These are phyloP conservation scores for Philopedon plagiatum DNA, from an alignment of 2,888 invertebrate genomes.

Conservation along the genomic window DNA sequence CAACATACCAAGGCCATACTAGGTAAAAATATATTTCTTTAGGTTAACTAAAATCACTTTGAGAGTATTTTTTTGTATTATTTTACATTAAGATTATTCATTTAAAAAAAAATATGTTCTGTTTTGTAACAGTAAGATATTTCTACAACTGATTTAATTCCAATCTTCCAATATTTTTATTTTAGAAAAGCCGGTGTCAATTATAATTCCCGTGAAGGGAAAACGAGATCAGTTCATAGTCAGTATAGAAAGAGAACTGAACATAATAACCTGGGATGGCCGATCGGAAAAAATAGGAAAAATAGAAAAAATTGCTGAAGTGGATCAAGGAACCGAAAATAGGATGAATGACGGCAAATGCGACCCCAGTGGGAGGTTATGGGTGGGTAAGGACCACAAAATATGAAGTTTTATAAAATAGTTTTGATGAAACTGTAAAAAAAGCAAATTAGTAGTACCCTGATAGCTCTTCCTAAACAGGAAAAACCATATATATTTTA, in stretches of 20 bases:
- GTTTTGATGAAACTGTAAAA: too few species aligned
- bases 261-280: slow-evolving; percentile 78
- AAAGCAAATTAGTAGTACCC: too few species aligned
- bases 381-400: slow-evolving; percentile 65
- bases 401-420: too few species aligned
- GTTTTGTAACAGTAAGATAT: too few species aligned
- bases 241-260: slow-evolving; percentile 73
- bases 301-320: slow-evolving; percentile 71
- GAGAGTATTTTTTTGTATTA: too few species aligned
- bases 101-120: too few species aligned
- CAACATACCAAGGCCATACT: slow-evolving; percentile 57
- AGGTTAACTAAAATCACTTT: too few species aligned
- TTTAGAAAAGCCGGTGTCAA: slow-evolving; percentile 62
- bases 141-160: too few species aligned
- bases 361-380: slow-evolving; percentile 81
- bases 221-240: slow-evolving; percentile 76
- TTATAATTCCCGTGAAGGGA: slow-evolving; percentile 78
- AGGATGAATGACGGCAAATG: slow-evolving; percentile 87
- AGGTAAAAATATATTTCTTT: slow-evolving; percentile 55
- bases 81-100: too few species aligned
- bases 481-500: too few species aligned
- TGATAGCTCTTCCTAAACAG: too few species aligned
- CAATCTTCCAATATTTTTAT: too few species aligned
- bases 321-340: slow-evolving; percentile 72
- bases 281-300: slow-evolving; percentile 70